Percentiles rank a stretch among this genome's conserved stretches.
These are phyloP conservation scores for Rhabditoides inermis DNA, from an alignment of 2,888 invertebrate genomes.

Conservation along the genomic window DNA sequence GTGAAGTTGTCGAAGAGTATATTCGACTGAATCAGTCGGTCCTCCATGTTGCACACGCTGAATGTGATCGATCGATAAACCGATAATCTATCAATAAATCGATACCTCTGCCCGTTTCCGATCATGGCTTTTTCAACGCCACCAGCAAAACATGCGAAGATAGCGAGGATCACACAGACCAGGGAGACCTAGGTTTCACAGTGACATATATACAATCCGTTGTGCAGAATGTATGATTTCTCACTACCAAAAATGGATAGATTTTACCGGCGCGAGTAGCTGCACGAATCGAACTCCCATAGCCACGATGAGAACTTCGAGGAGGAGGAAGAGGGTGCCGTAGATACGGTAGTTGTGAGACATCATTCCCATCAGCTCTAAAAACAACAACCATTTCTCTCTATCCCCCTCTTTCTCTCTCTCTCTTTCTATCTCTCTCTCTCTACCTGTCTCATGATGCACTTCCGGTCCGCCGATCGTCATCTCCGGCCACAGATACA, in stretches of 20 bases:
- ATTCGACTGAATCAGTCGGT: conserved; percentile 64
- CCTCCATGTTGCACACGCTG: conserved; percentile 88
- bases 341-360: conserved; percentile 97
- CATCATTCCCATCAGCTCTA: conserved; percentile 58
- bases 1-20: conserved; percentile 22
- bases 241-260: conserved; percentile 84
- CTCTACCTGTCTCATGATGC: conserved; percentile 33
- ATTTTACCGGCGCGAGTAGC: conserved; percentile 89
- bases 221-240: conserved; percentile 74
- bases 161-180: conserved; percentile 88
- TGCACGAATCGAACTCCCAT: conserved; percentile 96
- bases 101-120: conserved; percentile 73
- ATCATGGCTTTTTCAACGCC: conserved; percentile 74
- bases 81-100: not conserved
- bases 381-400: not conserved
- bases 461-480: conserved; percentile 48
- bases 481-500: conserved; percentile 44
- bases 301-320: conserved; percentile 78
- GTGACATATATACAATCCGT: conserved; percentile 72
- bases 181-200: conserved; percentile 74
- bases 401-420: not conserved
- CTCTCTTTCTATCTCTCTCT: not conserved
- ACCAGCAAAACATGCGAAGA: conserved; percentile 87
- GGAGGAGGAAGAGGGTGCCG: conserved; percentile 75
- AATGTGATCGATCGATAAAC: conserved; percentile 42